These are phyloP conservation scores for Eupelmus urozonus DNA, from an alignment of 2,888 invertebrate genomes.

Conservation along the genomic window DNA sequence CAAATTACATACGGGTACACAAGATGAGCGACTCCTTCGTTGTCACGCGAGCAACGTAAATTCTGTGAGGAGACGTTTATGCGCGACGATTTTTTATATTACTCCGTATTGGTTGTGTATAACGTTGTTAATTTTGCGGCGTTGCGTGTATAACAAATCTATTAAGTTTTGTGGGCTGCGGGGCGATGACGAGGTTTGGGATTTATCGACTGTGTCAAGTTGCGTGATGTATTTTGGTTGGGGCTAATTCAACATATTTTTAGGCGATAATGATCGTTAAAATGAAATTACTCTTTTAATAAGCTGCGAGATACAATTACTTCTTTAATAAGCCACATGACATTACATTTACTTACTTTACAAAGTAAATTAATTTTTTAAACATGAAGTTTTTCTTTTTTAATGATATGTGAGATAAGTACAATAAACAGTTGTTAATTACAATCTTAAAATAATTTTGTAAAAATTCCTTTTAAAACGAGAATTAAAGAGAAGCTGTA, in stretches of 20 bases:
- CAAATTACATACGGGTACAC: too few species aligned
- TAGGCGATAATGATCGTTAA: slow-evolving; percentile 14
- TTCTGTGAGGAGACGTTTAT: slow-evolving; percentile 16
- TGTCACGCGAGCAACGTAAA: slow-evolving; percentile 12
- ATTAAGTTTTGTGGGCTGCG: slow-evolving; percentile 23
- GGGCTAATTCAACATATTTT: neutral
- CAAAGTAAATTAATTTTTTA: too few species aligned
- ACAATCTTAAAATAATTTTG: too few species aligned
- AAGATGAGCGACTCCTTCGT: too few species aligned
- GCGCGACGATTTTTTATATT: slow-evolving; percentile 15
- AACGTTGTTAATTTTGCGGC: slow-evolving; percentile 5
- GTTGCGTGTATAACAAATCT: neutral
- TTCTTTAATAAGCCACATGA: neutral
- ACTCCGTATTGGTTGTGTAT: neutral
- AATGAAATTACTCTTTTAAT: slow-evolving; percentile 10
- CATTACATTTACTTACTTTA: too few species aligned
- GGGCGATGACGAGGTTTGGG: neutral
- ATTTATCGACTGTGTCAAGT: slow-evolving; percentile 29
- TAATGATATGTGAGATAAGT: too few species aligned
- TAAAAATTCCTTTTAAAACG: too few species aligned
- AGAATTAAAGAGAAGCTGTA: too few species aligned
- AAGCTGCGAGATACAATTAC: neutral
- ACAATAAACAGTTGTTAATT: too few species aligned
- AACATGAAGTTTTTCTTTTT: too few species aligned
- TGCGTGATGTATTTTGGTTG: neutral